Evolutionary conservation across 2,113 vertebrate genomes (phyloP).

Genomic region (Gambusia affinis): DNA sequence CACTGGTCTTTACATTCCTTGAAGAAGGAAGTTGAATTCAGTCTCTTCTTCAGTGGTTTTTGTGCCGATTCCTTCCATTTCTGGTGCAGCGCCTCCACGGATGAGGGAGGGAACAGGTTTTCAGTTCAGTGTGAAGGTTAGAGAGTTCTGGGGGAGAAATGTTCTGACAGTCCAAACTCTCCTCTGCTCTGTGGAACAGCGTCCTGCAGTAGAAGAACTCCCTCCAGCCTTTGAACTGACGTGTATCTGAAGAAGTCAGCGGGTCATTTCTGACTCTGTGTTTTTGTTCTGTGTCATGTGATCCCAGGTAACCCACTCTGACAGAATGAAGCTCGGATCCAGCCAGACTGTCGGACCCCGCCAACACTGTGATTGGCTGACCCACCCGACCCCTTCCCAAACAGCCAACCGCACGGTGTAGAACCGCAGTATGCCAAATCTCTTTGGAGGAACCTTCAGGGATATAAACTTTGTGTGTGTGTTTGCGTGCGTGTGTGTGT

Average conservation of each 20-base stretch:
- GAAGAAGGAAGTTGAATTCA: too few relatives aligned
- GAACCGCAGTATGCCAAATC: constrained; percentile 76
- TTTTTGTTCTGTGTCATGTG: neutral
- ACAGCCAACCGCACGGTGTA: constrained; percentile 41
- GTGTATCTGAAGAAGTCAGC: too few relatives aligned
- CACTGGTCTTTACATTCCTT: too few relatives aligned
- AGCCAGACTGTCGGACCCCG: constrained; percentile 56
- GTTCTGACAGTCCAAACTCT: neutral
- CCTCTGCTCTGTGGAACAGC: too few relatives aligned
- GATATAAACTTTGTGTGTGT: constrained; percentile 56
- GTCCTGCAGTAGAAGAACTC: neutral
- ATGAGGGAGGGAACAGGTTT: too few relatives aligned
- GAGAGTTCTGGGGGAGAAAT: neutral
- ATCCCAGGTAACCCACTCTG: constrained; percentile 40
- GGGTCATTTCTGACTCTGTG: neutral
- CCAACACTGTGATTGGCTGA: constrained; percentile 62
- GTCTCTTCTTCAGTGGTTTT: too few relatives aligned
- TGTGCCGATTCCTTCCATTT: too few relatives aligned
- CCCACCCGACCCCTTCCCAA: neutral
- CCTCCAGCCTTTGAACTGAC: too few relatives aligned
- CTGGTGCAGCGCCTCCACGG: too few relatives aligned
- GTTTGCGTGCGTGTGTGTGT: too few relatives aligned
- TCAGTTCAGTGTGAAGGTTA: too few relatives aligned
- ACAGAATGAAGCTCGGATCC: constrained; percentile 22
- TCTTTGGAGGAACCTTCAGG: constrained; percentile 76